Percentiles rank a stretch among this genome's conserved stretches.
Evolutionary conservation across 2,797 vertebrate genomes (phyloP).

Genomic region (Amazonetta brasiliensis): DNA sequence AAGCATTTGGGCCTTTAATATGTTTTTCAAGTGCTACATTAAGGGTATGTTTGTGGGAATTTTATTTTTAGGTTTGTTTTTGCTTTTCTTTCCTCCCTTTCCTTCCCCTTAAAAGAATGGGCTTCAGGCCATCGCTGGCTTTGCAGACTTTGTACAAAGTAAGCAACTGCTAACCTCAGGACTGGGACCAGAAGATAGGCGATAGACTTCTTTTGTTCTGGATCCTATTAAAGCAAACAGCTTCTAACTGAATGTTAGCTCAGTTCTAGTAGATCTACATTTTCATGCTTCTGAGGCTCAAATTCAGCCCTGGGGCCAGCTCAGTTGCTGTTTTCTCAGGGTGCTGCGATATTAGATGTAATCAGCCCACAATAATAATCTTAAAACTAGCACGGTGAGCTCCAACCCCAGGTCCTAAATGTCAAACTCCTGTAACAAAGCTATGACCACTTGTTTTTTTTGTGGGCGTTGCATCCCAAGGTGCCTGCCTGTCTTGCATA

Average conservation of each 20-base stretch:
- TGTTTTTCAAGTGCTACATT: not conserved
- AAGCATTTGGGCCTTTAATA: not conserved
- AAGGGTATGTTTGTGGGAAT: not conserved
- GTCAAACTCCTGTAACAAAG: not conserved
- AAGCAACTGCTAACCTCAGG: not conserved
- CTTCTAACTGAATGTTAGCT: not conserved
- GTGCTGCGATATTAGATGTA: not conserved
- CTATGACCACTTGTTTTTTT: not conserved
- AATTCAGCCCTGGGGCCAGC: not conserved
- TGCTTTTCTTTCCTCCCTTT: not conserved
- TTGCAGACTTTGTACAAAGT: not conserved
- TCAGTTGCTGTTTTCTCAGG: not conserved
- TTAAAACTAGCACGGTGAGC: not conserved
- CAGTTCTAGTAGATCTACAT: not conserved
- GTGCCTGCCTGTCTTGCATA: not conserved
- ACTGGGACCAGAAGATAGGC: not conserved
- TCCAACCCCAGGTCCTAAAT: not conserved
- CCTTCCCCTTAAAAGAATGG: not conserved
- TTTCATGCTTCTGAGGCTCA: not conserved
- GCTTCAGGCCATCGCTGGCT: not conserved
- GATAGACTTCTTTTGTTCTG: not conserved
- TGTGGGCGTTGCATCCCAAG: not conserved
- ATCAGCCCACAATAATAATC: not conserved
- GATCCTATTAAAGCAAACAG: not conserved
- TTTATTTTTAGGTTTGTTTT: not conserved